Evolutionary conservation across 2,888 invertebrate genomes (phyloP).

Genomic region (Sipha maydis): DNA sequence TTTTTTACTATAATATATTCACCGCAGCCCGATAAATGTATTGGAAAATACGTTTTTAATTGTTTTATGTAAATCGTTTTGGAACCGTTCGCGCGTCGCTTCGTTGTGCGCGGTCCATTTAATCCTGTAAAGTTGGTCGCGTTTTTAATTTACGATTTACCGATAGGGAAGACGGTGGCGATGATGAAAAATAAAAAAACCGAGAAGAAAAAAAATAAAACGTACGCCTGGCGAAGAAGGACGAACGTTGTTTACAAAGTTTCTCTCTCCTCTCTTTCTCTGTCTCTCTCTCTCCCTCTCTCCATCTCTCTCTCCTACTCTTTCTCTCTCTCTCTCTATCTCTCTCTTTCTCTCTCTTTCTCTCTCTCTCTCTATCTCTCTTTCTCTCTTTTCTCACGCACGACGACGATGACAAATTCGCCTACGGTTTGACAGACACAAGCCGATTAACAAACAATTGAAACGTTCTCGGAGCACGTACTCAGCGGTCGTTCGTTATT

Average conservation of each 20-base stretch:
- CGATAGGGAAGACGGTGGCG: not conserved
- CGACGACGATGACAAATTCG: slow-evolving; percentile 8
- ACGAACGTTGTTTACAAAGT: slow-evolving; percentile 24
- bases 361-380: not conserved
- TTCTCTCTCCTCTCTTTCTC: not conserved
- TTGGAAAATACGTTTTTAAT: slow-evolving; percentile 59
- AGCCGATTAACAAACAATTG: slow-evolving; percentile 23
- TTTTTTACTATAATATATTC: slow-evolving; percentile 10
- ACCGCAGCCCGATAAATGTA: slow-evolving; percentile 30
- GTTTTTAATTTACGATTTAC: slow-evolving; percentile 57
- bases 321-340: not conserved
- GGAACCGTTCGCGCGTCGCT: slow-evolving; percentile 3
- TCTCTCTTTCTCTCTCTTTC: not conserved
- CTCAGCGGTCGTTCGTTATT: not conserved
- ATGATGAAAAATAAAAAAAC: not conserved
- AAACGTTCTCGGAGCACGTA: slow-evolving; percentile 21
- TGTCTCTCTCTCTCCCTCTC: too few relatives aligned
- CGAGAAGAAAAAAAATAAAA: not conserved
- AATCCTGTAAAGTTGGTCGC: slow-evolving; percentile 38
- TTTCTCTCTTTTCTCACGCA: not conserved
- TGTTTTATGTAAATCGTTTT: slow-evolving; percentile 51
- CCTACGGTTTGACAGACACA: not conserved
- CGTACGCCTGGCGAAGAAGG: not conserved
- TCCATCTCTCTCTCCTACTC: not conserved
- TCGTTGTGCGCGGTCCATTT: slow-evolving; percentile 34